Evolutionary conservation across 2,888 invertebrate species (phyloP).

Genomic region (Cryptocephalus moraei): DNA sequence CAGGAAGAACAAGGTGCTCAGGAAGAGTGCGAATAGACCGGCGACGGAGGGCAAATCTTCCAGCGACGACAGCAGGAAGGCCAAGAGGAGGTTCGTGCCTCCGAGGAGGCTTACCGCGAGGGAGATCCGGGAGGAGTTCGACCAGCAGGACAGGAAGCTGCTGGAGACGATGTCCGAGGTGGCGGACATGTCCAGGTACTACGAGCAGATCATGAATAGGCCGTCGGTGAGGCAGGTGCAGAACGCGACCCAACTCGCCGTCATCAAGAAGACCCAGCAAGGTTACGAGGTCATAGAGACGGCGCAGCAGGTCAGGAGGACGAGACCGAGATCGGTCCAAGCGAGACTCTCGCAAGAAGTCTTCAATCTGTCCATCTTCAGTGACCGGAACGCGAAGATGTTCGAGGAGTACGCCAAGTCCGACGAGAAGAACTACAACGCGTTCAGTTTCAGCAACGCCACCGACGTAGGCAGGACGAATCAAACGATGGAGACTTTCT

Average conservation of each 20-base stretch:
- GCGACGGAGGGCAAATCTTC: neutral
- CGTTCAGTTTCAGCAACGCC: constrained; percentile 15
- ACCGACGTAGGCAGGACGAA: neutral
- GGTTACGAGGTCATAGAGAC: constrained; percentile 21
- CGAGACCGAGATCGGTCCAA: constrained; percentile 3
- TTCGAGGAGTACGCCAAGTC: constrained; percentile 26
- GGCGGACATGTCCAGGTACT: constrained; percentile 19
- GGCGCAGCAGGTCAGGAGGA: neutral
- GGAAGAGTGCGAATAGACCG: neutral
- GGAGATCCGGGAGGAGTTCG: constrained; percentile 26
- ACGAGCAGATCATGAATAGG: constrained; percentile 23
- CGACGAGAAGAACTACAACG: constrained; percentile 18
- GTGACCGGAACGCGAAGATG: constrained; percentile 19
- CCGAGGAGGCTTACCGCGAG: constrained; percentile 22
- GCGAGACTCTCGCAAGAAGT: constrained; percentile 8
- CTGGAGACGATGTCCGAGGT: constrained; percentile 16
- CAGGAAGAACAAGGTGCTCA: neutral
- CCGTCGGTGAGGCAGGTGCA: constrained; percentile 28
- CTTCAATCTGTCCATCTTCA: constrained; percentile 18
- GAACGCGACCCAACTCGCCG: constrained; percentile 23
- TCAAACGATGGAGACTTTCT: neutral
- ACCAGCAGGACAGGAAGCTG: constrained; percentile 24
- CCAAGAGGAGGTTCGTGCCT: constrained; percentile 16
- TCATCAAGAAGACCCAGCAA: constrained; percentile 22
- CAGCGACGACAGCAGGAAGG: neutral